phyloP scores from a whole-genome alignment of 1,140 invertebrate species.

The Papilio aristodemus region DNA sequence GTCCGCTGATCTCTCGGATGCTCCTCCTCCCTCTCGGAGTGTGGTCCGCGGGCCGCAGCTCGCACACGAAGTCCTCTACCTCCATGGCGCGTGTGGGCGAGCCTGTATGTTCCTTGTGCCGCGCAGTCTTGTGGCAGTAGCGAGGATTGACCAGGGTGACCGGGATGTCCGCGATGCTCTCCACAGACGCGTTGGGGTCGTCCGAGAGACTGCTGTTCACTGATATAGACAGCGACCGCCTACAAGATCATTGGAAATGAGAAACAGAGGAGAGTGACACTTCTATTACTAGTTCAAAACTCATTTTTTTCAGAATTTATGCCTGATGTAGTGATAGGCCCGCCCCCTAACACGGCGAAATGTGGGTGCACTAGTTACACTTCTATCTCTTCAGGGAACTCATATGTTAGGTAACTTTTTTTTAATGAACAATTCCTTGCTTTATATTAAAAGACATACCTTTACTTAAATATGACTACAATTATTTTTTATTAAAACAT shows the following conservation, averaged over 20 bases:
- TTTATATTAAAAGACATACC: too few species aligned
- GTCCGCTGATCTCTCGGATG: slow-evolving; percentile 45
- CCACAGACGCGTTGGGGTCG: slow-evolving; percentile 68
- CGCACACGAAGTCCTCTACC: slow-evolving; percentile 31
- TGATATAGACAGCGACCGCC: slow-evolving; percentile 67
- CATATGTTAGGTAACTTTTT: too few species aligned
- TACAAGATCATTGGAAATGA: slow-evolving; percentile 44
- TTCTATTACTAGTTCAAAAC: too few species aligned
- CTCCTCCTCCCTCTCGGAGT: slow-evolving; percentile 58
- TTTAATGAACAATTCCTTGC: too few species aligned
- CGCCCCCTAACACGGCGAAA: too few species aligned
- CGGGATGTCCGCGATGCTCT: slow-evolving; percentile 71
- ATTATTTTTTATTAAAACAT: too few species aligned
- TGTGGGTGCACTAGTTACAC: too few species aligned
- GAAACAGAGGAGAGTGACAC: too few species aligned
- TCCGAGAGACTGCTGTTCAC: slow-evolving; percentile 70
- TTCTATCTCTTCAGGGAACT: too few species aligned
- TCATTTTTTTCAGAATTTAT: too few species aligned
- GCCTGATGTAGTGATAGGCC: too few species aligned
- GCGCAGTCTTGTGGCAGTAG: slow-evolving; percentile 41
- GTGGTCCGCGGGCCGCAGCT: slow-evolving; percentile 42
- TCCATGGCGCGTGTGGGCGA: slow-evolving; percentile 24
- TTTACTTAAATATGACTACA: too few species aligned
- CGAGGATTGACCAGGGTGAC: slow-evolving; percentile 65
- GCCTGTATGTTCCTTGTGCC: slow-evolving; percentile 15